phyloP scores from a whole-genome alignment of 2,797 vertebrate species.

The Manis crassicaudata region DNA sequence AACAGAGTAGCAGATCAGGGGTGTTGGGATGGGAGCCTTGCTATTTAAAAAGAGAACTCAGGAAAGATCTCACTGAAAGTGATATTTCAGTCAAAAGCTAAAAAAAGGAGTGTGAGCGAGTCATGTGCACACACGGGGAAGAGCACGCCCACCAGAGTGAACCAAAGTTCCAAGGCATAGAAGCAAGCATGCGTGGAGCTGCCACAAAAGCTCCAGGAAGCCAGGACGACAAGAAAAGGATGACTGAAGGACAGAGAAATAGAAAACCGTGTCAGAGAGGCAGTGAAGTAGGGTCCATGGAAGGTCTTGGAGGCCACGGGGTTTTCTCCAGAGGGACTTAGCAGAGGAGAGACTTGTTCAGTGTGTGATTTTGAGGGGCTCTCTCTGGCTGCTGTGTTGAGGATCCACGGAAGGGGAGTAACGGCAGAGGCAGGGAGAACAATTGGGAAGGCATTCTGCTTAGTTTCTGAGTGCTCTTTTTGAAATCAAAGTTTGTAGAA shows the following conservation, averaged over 20 bases:
- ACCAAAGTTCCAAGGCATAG: not conserved
- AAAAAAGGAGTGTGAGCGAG: not conserved
- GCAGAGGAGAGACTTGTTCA: not conserved
- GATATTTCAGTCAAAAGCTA: not conserved
- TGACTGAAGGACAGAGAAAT: not conserved
- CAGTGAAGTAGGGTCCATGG: not conserved
- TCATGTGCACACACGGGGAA: not conserved
- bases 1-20: not conserved
- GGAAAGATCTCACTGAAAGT: not conserved
- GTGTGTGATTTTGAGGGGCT: not conserved
- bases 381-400: not conserved
- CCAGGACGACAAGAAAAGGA: not conserved
- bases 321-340: not conserved
- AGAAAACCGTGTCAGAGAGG: not conserved
- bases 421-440: not conserved
- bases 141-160: not conserved
- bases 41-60: not conserved
- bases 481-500: constrained; percentile 44
- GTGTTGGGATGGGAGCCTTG: not conserved
- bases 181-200: not conserved
- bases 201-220: not conserved
- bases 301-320: not conserved
- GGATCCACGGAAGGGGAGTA: not conserved
- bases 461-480: constrained; percentile 1
- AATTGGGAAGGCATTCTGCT: not conserved